Base-by-base conservation (phyloP, 2,113 vertebrate genomes). In the Ranitomeya variabilis region DNA sequence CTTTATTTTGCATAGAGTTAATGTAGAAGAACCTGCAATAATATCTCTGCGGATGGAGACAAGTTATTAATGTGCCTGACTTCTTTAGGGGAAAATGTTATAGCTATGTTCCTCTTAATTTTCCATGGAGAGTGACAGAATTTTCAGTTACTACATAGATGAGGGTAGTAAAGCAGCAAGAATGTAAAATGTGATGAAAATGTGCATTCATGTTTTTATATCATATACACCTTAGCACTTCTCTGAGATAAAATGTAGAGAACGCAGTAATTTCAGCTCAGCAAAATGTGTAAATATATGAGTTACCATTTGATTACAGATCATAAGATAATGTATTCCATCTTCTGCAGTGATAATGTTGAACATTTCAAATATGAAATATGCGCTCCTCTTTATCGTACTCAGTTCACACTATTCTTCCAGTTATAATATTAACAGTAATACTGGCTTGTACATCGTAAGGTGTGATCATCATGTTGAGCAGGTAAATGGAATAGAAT, bases 71-170 rank as follows among this genome's bases (percentile, higher is more conserved):
- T 66, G 82, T 85, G 60, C 81, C 73, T 85, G 80, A 77, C 87
- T 85, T 79, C 26, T 89, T 89, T 85, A 89, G 77, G 74, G 62
- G 51, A 85, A 85, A 67, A 57, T 89, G 73, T 89, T 79, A 85
- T 73, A 66, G 82, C 87, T 23, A 59, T 89, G 81, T 85, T 89
- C 82, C 80, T 83, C 81, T 80, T 89, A 89, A 89, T 89, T 89
- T 89, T 89, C 82, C 64, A 77, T 83, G 81, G 87, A 85, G 55
- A 76, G 73, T 89, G 87, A 89, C 60, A 89, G 87, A 89, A 89
- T 89, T 89, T 85, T 89, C 79, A 78, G 81, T 69, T 67, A 31
- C 87, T 89, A 85, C 82, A 85, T 85, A 89, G 74, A 55, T 67
- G 80, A 57, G 37, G 73, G 82, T 79, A 85, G 60, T 89, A 89